Base-by-base conservation (phyloP, 2,113 vertebrate species). In the Gambusia holbrooki region DNA sequence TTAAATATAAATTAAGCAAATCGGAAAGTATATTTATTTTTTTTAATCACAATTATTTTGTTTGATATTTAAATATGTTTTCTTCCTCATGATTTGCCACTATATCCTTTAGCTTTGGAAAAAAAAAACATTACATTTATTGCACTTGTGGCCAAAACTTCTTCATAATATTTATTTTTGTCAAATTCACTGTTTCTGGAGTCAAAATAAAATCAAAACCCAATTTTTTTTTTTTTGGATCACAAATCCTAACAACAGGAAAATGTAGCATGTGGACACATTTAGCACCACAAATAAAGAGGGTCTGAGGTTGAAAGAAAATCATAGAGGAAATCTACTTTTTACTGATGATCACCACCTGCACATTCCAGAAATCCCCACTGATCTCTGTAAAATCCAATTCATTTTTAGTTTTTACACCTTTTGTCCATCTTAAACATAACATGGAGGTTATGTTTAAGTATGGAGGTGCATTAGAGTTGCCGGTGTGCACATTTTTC, bases 331-430 rank as follows among this genome's bases (percentile, higher is more conserved):
- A 66, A 30, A 22, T 0, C 64, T 58, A 37, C 28, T 13, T 37
- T 70, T 35, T 37, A 27, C 45, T 25, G 33, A 15, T 25, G 33
- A 15, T 42, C 28, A 72, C 61, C 17, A 66, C 61, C 25, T 66
- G 10, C 64, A 58, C 33, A 30, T 69, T 70, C 48, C 29, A 66
- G 33, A 28, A 62, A 60, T 45, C 48, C 58, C 19, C 29, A 60
- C 29, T 66, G 27, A 30, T 71, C 63, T 19, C 27, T 51, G 11
- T 66, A 79, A 81, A 79, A 70, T n/a, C 5, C 12, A 3, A 32
- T 63, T 30, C 40, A 64, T 17, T 48, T 28, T 27, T 61, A 64
- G 70, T 73, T 84, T 74, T 70, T 30, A 61, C 10, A 65, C 29
- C 54, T 77, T 66, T 58, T 48, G 61, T 65, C 30, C 30, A 40